These are phyloP conservation scores for Yasuhikotakia modesta DNA, from an alignment of 2,797 vertebrate species.

Conservation along the genomic window DNA sequence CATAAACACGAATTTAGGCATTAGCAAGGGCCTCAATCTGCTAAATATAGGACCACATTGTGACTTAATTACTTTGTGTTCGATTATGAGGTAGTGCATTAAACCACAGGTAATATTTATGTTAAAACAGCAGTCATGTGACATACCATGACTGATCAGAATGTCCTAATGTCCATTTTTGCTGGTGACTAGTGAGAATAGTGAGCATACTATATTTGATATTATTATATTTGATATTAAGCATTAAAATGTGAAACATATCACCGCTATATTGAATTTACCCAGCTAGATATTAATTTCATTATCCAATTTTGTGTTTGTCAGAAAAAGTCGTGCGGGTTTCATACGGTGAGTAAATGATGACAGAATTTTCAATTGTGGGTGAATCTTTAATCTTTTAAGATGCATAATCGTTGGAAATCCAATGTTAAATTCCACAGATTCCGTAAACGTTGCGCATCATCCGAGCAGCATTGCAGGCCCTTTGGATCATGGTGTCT, in stretches of 20 bases:
- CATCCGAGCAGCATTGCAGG: not conserved
- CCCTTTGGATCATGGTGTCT: not conserved
- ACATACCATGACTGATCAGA: not conserved
- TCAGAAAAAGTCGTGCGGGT: not conserved
- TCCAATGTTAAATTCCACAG: not conserved
- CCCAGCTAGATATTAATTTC: too few species aligned
- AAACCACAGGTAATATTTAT: not conserved
- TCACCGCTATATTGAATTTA: too few species aligned
- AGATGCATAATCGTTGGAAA: conserved; percentile 1
- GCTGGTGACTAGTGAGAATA: not conserved
- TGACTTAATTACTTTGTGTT: too few species aligned
- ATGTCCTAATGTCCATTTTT: not conserved
- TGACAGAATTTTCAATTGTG: not conserved
- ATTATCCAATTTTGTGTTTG: not conserved
- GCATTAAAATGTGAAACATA: too few species aligned
- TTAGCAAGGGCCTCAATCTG: too few species aligned
- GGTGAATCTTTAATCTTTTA: too few species aligned
- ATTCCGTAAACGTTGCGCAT: too few species aligned
- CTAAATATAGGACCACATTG: too few species aligned
- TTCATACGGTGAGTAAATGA: not conserved
- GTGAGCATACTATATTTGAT: too few species aligned
- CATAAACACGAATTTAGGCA: not conserved
- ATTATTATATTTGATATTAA: too few species aligned
- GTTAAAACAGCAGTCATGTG: not conserved
- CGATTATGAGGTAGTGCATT: not conserved